Evolutionary conservation across 1,140 invertebrate genomes (phyloP), one percentile per base, ranked within the genome.

Genomic region (Caenorhabditis brenneri): DNA sequence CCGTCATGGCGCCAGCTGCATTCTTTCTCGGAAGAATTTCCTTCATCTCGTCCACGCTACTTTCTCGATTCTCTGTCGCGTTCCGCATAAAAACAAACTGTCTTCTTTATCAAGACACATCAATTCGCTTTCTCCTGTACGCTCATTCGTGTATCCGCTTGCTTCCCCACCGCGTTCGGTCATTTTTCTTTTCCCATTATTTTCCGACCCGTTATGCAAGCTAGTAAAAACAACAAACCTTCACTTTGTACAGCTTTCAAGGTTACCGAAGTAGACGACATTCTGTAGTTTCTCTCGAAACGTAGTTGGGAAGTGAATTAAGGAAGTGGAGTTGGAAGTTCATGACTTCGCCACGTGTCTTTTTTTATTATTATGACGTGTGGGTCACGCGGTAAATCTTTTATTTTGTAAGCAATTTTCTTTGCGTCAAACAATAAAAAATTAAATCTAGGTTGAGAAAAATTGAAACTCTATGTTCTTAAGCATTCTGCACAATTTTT

Each of bases 211-310:
- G 16, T 39, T 65, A 36, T 36, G 3, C n/a, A n/a, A n/a, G n/a
- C 53, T 51, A 58, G 24, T 29, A 42, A 27, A 24, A 65, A 65
- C 19, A 16, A 65, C 58, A 46, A 36, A 74, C 65, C 65, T 74
- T 74, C 65, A 24, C 65, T 74, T 74, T 74, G 65, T 42, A 74
- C 65, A 74, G 65, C 65, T 74, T 74, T 74, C 36, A 74, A 46
- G n/a, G 65, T 74, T n/a, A 74, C 65, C 24, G 65, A 36, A 12
- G 65, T 74, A 7, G 65, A 31, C 33, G 65, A 74, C 65, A 74
- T 74, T 27, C n/a, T 24, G 12, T 42, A 12, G 22, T 65, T 36
- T 12, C 29, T 36, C 16, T 7, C 24, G 33, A 65, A 58, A 58
- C 27, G 29, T 58, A 58, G n/a, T n/a, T n/a, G n/a, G n/a, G n/a